phyloP scores from a whole-genome alignment of 2,113 vertebrate species.

The Amblyornis subalaris region DNA sequence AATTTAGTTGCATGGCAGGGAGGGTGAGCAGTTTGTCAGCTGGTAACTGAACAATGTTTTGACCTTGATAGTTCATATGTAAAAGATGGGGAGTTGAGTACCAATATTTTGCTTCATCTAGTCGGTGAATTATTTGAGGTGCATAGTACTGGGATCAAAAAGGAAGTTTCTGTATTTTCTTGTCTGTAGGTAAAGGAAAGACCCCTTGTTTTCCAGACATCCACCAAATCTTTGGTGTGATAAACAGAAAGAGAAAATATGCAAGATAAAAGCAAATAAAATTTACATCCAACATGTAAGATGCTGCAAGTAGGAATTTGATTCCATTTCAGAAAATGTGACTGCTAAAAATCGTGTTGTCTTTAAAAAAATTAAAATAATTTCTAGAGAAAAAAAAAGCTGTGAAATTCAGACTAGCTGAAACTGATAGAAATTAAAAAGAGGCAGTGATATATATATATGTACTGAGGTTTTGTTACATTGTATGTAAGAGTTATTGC shows the following conservation, averaged over 20 bases:
- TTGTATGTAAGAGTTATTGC: not conserved
- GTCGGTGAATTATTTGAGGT: conserved; percentile 19
- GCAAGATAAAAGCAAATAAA: conserved; percentile 10
- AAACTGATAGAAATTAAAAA: not conserved
- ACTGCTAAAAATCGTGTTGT: conserved; percentile 1
- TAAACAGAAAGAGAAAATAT: conserved; percentile 27
- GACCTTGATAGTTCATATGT: conserved; percentile 20
- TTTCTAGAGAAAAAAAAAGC: not conserved
- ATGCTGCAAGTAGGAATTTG: not conserved
- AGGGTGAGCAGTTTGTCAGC: not conserved
- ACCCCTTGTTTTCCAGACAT: not conserved
- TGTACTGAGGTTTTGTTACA: not conserved
- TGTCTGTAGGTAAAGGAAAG: conserved; percentile 10
- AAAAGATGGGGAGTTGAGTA: not conserved
- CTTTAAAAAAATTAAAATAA: not conserved
- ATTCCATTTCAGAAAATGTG: conserved; percentile 6
- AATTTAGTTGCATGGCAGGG: conserved; percentile 10
- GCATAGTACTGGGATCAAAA: not conserved
- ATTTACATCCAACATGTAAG: not conserved
- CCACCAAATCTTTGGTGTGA: conserved; percentile 4
- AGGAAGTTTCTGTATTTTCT: conserved; percentile 20
- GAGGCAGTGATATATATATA: not conserved
- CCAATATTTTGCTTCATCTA: not conserved
- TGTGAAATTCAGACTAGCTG: not conserved
- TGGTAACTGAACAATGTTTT: not conserved